Evolutionary conservation across 1,140 invertebrate genomes (phyloP), one percentile per base, ranked within the genome.

Genomic region (Chironomus striatipennis): DNA sequence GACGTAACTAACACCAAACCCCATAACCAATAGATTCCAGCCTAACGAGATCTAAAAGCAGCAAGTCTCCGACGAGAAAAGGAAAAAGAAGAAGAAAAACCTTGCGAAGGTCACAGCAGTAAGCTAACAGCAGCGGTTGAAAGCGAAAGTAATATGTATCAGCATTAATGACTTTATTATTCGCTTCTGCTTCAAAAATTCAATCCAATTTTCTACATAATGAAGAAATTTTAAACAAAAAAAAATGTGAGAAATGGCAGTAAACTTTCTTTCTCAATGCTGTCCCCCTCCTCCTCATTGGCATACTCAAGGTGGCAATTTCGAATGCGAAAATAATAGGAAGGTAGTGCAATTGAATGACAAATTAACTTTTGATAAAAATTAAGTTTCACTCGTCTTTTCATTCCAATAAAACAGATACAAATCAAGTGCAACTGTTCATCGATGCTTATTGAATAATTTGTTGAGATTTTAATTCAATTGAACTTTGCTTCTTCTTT

Each of bases 391-490:
- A 57, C 47, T 57, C 43, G n/a, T 57, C 47, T 15, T 15, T n/a
- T n/a, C n/a, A 57, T 15, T n/a, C 9, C 43, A 15, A 47, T 4
- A 15, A 9, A 10, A 47, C 43, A 10, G 15, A 10, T 47, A 47
- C 2, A 9, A 1, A 47, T 47, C 15, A 34, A 34, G 24, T 34
- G 24, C 24, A 34, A 47, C 12, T 57, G n/a, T 57, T 57, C 47
- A 57, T n/a, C 47, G 47, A 57, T 10, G n/a, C 12, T 57, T 57
- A 57, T 57, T 57, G 47, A 57, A 57, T 57, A 57, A 57, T 57
- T 57, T 12, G n/a, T 57, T n/a, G 12, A 57, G 12, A 57, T 57
- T 12, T 34, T 57, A 57, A 57, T 57, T 57, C 12, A 57, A 57
- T 57, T 57, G 47, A 57, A 57, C 47, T 57, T 57, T 47, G 24